phyloP scores from a whole-genome alignment of 2,113 vertebrate genomes.

The Corythaeola cristata region DNA sequence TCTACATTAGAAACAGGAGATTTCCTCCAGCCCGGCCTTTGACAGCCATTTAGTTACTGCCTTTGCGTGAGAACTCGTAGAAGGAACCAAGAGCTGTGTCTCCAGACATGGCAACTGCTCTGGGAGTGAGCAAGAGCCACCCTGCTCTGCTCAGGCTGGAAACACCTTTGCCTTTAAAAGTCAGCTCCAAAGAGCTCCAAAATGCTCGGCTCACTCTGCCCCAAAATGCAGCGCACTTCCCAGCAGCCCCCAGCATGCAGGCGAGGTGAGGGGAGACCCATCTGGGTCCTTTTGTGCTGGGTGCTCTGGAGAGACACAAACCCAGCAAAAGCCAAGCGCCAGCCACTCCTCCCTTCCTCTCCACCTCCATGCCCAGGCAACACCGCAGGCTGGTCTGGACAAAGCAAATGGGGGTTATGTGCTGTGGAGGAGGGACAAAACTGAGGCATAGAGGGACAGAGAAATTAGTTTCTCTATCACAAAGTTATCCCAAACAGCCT shows the following conservation, averaged over 20 bases:
- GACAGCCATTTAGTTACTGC: neutral
- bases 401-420: neutral
- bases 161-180: neutral
- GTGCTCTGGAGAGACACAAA: neutral
- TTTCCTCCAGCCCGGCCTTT: neutral
- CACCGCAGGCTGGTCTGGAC: fast-evolving
- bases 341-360: neutral
- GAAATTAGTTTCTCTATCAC: neutral
- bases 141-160: neutral
- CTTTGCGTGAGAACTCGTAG: neutral
- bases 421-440: neutral
- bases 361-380: neutral
- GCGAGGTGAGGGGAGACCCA: neutral
- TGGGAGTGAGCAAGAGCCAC: neutral
- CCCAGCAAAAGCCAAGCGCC: neutral
- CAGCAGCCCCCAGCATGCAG: neutral
- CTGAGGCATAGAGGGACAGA: neutral
- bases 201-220: neutral
- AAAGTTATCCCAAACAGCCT: neutral
- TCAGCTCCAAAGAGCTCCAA: neutral
- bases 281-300: neutral
- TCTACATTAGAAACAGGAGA: neutral
- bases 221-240: neutral
- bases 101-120: neutral
- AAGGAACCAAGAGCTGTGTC: neutral